phyloP scores from a whole-genome alignment of 2,113 vertebrate species.

The Piaya cayana region DNA sequence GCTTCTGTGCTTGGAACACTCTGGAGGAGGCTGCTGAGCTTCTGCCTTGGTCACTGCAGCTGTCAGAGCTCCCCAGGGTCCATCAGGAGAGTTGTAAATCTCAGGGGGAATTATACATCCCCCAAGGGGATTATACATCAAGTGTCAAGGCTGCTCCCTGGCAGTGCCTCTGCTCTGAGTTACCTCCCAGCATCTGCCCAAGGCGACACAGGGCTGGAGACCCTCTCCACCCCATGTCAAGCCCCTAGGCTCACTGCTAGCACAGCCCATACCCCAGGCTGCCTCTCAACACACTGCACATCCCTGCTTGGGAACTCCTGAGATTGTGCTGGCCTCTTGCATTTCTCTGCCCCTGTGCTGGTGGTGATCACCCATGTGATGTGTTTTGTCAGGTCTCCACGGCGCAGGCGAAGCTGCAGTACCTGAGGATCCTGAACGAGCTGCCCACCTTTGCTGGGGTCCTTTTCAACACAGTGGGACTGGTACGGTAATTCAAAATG shows the following conservation, averaged over 20 bases:
- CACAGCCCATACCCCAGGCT: background rate
- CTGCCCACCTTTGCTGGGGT: slow-evolving; percentile 95
- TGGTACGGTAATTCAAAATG: slow-evolving; percentile 80
- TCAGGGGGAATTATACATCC: background rate
- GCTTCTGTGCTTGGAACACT: background rate
- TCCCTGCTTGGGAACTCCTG: background rate
- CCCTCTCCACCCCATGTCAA: background rate
- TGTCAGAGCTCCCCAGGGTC: background rate
- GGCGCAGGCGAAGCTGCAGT: slow-evolving; percentile 95
- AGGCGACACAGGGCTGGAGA: background rate
- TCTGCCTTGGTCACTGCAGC: background rate
- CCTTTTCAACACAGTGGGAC: slow-evolving; percentile 94
- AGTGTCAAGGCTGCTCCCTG: background rate
- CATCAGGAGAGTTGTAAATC: too few species aligned
- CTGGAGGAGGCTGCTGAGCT: background rate
- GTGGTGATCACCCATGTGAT: background rate
- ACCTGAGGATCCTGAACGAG: slow-evolving; percentile 95
- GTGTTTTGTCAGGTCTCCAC: slow-evolving; percentile 86
- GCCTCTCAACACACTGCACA: rapidly evolving
- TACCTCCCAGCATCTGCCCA: background rate
- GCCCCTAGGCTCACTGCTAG: background rate
- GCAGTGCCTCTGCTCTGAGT: background rate
- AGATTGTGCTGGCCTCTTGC: background rate
- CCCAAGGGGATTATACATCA: rapidly evolving
- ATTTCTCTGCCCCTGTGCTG: background rate